Conservation (phyloP, 2,113 vertebrate genomes). For the Garra rufa region DNA sequence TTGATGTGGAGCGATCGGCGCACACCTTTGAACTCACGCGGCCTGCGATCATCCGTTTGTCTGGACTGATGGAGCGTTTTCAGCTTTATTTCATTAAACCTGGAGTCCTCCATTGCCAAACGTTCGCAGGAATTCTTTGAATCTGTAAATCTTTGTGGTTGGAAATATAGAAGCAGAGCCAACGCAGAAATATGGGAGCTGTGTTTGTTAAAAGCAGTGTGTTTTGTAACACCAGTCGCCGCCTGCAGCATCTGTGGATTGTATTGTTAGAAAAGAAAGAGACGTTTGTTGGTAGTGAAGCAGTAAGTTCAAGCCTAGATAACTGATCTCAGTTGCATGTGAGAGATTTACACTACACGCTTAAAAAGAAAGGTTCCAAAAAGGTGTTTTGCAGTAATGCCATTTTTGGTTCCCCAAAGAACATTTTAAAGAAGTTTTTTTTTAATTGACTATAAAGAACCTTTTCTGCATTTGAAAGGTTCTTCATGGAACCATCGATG, state of each 20-base stretch:
- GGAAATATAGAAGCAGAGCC: not conserved
- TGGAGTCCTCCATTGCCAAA: not conserved
- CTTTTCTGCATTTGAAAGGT: no score
- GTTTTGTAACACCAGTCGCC: not conserved
- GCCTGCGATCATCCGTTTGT: not conserved
- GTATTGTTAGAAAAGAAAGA: not conserved
- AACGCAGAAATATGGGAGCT: not conserved
- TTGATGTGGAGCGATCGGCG: slow-evolving; percentile 18
- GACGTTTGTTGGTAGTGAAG: no score
- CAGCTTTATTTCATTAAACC: slow-evolving; percentile 18
- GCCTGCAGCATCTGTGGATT: not conserved
- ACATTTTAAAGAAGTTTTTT: no score
- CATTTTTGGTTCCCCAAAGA: no score
- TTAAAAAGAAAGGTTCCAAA: no score
- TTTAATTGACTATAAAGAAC: no score
- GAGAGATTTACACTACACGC: no score
- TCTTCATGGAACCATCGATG: no score
- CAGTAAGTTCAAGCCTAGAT: no score
- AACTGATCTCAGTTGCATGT: no score
- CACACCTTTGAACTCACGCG: slow-evolving; percentile 39
- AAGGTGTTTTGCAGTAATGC: no score
- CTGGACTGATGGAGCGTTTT: not conserved
- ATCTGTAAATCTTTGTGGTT: not conserved
- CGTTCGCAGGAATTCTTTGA: not conserved
- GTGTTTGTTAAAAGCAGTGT: not conserved